Base-by-base conservation (phyloP, 2,797 vertebrate species). In the Cryptoprocta ferox region DNA sequence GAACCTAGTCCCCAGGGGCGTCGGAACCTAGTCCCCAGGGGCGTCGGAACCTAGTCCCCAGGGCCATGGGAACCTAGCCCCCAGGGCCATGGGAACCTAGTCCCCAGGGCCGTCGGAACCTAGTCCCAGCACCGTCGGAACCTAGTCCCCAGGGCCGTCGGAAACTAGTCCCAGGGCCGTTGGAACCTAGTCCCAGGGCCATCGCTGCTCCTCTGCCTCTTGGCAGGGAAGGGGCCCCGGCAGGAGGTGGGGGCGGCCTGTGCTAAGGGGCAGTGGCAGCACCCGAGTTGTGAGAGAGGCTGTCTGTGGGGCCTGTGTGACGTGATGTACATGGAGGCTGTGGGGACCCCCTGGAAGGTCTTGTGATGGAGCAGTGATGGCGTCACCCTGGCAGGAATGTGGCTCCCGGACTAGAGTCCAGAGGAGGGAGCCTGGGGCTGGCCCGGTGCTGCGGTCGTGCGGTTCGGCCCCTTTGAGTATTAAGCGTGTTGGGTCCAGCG, bases 401-500 rank as follows among this genome's bases (percentile, higher is more conserved):
- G 37, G 37, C 82, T 53, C 42, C 30, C 13, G 28, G 84, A 18
- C 79, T 45, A 9, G 9, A 2, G 53, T 15, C 61, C 56, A 0
- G 30, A 30, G 24, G 76, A 30, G 85, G 45, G 59, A 42, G 39
- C 11, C 28, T 24, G 35, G 81, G 18, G 71, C 71, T 63, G 71
- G 71, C 48, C 35, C 9, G 1, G 42, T 1, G 37, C 37, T 37
- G n/a, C 24, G 24, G 66, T 12, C 0, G 6, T 28, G 56, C 50
- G 71, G 61, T 10, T 42, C 5, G 8, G 50, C 50, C 35, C 53
- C 76, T 24, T 0, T 9, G 39, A 28, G 42, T n/a, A 1, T 9
- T 4, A 2, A 13, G 1, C 4, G 0, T 16, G 24, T 9, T 35
- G 9, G 42, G 9, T 15, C 9, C 6, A 0, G 26, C 11, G 15